Evolutionary conservation across 2,888 invertebrate genomes (phyloP).

Genomic region (Trichacis sp.): DNA sequence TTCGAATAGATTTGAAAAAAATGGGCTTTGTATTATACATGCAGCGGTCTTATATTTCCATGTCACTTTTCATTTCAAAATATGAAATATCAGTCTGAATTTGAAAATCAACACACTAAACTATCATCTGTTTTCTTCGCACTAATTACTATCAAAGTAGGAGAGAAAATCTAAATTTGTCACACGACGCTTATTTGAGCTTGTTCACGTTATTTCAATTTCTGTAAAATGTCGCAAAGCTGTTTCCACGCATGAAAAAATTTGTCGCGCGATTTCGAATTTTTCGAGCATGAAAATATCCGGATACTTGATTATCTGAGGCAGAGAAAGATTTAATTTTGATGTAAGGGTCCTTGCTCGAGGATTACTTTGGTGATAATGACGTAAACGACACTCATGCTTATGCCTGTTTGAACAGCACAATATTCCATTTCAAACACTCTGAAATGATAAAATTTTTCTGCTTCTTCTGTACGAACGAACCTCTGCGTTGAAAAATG

Average conservation of each 20-base stretch:
- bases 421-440: slow-evolving; percentile 9
- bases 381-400: slow-evolving; percentile 33
- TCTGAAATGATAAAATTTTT: background rate
- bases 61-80: too few species aligned
- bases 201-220: slow-evolving; percentile 31
- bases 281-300: slow-evolving; percentile 54
- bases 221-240: slow-evolving; percentile 30
- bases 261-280: slow-evolving; percentile 36
- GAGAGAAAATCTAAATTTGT: slow-evolving; percentile 7
- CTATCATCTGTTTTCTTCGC: too few species aligned
- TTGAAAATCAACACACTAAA: too few species aligned
- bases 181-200: slow-evolving; percentile 5
- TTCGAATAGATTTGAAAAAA: too few species aligned
- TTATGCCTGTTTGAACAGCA: slow-evolving; percentile 14
- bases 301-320: slow-evolving; percentile 55
- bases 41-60: too few species aligned
- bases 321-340: slow-evolving; percentile 47
- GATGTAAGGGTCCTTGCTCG: slow-evolving; percentile 33
- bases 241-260: slow-evolving; percentile 23
- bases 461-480: background rate
- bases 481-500: background rate
- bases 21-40: too few species aligned
- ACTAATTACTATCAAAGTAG: too few species aligned
- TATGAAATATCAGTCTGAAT: too few species aligned
- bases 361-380: slow-evolving; percentile 39